Evolutionary conservation across 2,113 vertebrate genomes (phyloP).

Genomic region (Hemichromis elongatus): DNA sequence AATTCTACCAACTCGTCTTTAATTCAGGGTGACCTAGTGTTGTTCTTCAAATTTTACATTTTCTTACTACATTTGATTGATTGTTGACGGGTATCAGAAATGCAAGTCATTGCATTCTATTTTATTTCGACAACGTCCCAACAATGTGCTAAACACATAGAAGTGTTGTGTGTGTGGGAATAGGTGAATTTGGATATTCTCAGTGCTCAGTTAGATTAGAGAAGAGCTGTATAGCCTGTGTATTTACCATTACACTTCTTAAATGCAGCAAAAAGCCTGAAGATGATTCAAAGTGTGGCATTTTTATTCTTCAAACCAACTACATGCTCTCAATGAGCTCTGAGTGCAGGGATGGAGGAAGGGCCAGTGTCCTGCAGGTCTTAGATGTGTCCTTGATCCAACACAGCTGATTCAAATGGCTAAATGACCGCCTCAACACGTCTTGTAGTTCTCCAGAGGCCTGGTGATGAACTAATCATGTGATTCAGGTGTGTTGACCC

Average conservation of each 20-base stretch:
- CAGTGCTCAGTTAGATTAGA: not conserved
- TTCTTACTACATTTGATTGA: not conserved
- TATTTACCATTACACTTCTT: not conserved
- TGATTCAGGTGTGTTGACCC: too few relatives aligned
- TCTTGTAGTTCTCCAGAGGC: too few relatives aligned
- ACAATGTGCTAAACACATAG: not conserved
- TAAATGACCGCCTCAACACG: too few relatives aligned
- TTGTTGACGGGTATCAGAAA: not conserved
- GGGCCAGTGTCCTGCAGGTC: too few relatives aligned
- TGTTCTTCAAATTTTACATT: not conserved
- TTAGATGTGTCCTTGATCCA: too few relatives aligned
- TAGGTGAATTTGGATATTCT: not conserved
- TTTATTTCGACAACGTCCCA: not conserved
- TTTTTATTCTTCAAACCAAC: not conserved
- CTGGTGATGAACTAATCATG: too few relatives aligned
- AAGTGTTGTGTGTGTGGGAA: not conserved
- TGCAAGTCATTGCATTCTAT: fast-evolving
- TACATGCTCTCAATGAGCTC: too few relatives aligned
- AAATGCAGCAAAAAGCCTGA: not conserved
- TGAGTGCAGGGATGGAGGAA: too few relatives aligned
- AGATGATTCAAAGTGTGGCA: not conserved
- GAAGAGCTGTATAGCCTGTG: not conserved
- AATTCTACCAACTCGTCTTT: not conserved
- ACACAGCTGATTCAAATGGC: too few relatives aligned
- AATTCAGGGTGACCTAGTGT: not conserved